phyloP scores from a whole-genome alignment of 2,797 vertebrate genomes.

The Salmo trutta region DNA sequence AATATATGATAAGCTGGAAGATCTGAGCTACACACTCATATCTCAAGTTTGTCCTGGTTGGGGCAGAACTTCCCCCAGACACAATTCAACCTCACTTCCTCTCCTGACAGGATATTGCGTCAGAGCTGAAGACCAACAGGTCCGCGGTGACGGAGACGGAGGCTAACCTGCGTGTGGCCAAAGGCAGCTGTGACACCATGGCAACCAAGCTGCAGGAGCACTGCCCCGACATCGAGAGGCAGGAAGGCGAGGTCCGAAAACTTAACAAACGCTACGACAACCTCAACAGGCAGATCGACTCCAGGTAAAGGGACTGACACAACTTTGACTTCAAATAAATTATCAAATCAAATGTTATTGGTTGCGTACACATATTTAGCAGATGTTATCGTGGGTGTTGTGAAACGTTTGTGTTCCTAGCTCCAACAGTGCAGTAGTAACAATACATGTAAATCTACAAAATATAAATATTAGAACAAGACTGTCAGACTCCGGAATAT shows the following conservation, averaged over 20 bases:
- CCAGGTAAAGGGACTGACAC: conserved; percentile 74
- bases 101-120: conserved; percentile 76
- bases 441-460: too few species aligned
- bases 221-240: conserved; percentile 93
- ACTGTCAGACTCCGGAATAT: too few species aligned
- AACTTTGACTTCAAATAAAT: neutral
- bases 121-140: conserved; percentile 82
- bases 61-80: neutral
- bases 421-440: too few species aligned
- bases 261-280: conserved; percentile 88
- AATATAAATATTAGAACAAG: too few species aligned
- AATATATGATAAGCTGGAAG: neutral
- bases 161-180: conserved; percentile 83
- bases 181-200: conserved; percentile 80
- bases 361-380: too few species aligned
- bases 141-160: conserved; percentile 79
- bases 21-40: neutral
- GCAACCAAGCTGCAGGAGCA: conserved; percentile 92
- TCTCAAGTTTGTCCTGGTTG: neutral
- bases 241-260: conserved; percentile 89
- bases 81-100: conserved; percentile 5
- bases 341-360: too few species aligned
- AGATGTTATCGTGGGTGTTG: too few species aligned
- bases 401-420: too few species aligned
- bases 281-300: conserved; percentile 84